phyloP scores from a whole-genome alignment of 1,140 invertebrate genomes.

The Drosophila sucinea region DNA sequence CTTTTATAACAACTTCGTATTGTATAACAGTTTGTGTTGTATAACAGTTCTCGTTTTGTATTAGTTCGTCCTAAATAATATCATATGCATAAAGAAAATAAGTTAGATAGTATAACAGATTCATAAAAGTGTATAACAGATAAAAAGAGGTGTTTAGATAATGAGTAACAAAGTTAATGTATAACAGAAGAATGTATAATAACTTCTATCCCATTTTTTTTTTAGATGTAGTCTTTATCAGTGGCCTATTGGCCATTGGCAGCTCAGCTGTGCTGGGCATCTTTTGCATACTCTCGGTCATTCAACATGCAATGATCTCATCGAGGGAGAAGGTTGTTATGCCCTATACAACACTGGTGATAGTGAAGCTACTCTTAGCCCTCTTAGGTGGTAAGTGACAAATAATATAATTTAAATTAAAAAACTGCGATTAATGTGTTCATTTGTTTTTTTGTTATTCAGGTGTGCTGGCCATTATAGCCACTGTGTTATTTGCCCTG shows the following conservation, averaged over 20 bases:
- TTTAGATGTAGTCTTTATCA: slow-evolving; percentile 90
- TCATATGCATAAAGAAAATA: too few species aligned
- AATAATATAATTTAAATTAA: neutral
- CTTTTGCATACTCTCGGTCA: slow-evolving; percentile 89
- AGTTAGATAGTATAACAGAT: too few species aligned
- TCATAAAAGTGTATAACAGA: too few species aligned
- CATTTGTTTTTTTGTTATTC: slow-evolving; percentile 18
- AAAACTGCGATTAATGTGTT: neutral
- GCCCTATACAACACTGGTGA: slow-evolving; percentile 89
- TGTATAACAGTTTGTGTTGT: too few species aligned
- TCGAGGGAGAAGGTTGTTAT: slow-evolving; percentile 91
- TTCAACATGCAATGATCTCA: slow-evolving; percentile 93
- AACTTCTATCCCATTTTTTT: too few species aligned
- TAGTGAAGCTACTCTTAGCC: slow-evolving; percentile 90
- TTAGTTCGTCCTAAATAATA: too few species aligned
- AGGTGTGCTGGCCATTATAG: slow-evolving; percentile 91
- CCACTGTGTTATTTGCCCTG: slow-evolving; percentile 90
- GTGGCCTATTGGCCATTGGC: slow-evolving; percentile 89
- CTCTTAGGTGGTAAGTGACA: slow-evolving; percentile 89
- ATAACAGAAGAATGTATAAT: too few species aligned
- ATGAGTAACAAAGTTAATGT: too few species aligned
- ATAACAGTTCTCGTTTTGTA: too few species aligned
- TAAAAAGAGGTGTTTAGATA: too few species aligned
- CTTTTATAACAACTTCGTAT: too few species aligned
- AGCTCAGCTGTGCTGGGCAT: slow-evolving; percentile 88